Percentiles rank a stretch among this genome's conserved stretches.
phyloP scores from a whole-genome alignment of 2,113 vertebrate genomes.

The Notechis scutatus region DNA sequence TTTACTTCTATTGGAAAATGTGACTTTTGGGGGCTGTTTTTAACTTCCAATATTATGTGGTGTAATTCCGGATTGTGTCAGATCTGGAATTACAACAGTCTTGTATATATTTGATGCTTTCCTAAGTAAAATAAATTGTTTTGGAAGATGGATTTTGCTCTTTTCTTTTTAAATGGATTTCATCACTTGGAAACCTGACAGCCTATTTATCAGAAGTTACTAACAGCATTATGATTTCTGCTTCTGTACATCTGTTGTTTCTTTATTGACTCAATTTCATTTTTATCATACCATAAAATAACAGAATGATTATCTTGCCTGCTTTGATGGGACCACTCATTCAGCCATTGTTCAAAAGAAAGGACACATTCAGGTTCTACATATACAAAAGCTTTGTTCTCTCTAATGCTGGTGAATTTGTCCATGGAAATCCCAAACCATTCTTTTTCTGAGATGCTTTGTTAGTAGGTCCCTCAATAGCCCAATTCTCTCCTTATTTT shows the following conservation, averaged over 20 bases:
- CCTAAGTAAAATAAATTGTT: too few species aligned
- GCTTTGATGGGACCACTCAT: background rate
- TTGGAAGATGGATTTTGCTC: too few species aligned
- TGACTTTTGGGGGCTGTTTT: too few species aligned
- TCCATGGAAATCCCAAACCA: constrained; percentile 2
- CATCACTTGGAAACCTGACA: too few species aligned
- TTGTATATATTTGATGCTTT: too few species aligned
- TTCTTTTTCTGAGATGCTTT: constrained; percentile 8
- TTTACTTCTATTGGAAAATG: too few species aligned
- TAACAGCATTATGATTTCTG: background rate
- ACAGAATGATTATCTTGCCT: background rate
- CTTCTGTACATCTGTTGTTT: background rate
- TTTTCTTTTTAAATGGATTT: too few species aligned
- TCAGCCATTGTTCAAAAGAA: background rate
- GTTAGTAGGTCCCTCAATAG: constrained; percentile 4
- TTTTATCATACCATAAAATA: background rate
- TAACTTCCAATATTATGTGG: too few species aligned
- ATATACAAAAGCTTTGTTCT: constrained; percentile 16
- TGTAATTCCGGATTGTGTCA: too few species aligned
- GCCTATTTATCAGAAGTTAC: background rate
- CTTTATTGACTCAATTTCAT: background rate
- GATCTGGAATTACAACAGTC: too few species aligned
- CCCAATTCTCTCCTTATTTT: background rate
- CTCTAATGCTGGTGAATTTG: background rate
- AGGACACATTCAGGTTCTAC: background rate